A percentile compares a stretch with the other conserved stretches of the same genome.
Evolutionary conservation across 2,888 invertebrate genomes (phyloP).

Genomic region (Yponomeuta malinellus): DNA sequence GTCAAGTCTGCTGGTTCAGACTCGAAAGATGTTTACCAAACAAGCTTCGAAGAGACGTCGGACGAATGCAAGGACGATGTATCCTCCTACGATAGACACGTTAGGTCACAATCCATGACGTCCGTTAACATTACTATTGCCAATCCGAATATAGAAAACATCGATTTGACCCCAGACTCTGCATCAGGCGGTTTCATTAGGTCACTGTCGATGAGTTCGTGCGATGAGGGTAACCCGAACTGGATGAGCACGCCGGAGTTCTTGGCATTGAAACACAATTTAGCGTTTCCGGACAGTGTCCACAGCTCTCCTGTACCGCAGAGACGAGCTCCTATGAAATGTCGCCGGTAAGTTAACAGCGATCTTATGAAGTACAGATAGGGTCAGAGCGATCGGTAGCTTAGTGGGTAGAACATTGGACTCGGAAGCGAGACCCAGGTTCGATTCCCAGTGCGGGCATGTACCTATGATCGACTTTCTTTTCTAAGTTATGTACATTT

Average conservation of each 20-base stretch:
- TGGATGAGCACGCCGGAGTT: conserved; percentile 90
- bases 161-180: conserved; percentile 79
- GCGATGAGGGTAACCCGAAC: conserved; percentile 83
- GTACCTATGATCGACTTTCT: too few relatives aligned
- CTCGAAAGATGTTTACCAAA: conserved; percentile 45
- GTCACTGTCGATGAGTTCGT: conserved; percentile 79
- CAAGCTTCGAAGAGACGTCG: conserved; percentile 44
- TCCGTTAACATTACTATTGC: conserved; percentile 82
- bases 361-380: too few relatives aligned
- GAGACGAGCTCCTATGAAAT: conserved; percentile 78
- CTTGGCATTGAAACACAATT: conserved; percentile 85
- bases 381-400: too few relatives aligned
- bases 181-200: conserved; percentile 76
- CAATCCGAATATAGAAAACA: conserved; percentile 83
- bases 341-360: conserved; percentile 63
- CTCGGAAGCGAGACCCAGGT: too few relatives aligned
- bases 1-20: conserved; percentile 55
- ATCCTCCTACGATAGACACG: conserved; percentile 59
- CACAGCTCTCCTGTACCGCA: conserved; percentile 85
- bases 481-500: too few relatives aligned
- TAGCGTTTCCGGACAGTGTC: conserved; percentile 87
- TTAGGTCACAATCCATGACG: conserved; percentile 77
- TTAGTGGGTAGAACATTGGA: too few relatives aligned
- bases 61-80: conserved; percentile 58
- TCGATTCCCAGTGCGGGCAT: too few relatives aligned